A percentile compares a stretch with the other conserved stretches of the same genome.
Conservation (phyloP, 2,888 invertebrate genomes). For the Platypus cylindrus region DNA sequence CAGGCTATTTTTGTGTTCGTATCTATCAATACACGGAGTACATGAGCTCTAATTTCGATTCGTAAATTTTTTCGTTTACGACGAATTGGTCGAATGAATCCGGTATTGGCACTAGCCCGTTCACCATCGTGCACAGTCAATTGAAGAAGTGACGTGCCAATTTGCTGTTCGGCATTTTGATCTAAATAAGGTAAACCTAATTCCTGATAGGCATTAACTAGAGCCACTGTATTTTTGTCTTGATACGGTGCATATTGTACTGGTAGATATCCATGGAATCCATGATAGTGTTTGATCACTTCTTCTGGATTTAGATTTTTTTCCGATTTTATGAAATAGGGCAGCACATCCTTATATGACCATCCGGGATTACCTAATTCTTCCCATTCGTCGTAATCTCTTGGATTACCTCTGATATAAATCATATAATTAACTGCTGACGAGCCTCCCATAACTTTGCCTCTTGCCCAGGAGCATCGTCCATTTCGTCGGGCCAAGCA, state of each 20-base stretch:
- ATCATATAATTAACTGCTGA: slow-evolving; percentile 55
- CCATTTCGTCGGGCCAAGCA: slow-evolving; percentile 46
- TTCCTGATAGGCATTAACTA: slow-evolving; percentile 49
- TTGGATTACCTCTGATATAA: slow-evolving; percentile 46
- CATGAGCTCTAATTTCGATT: slow-evolving; percentile 41
- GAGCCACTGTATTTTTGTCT: slow-evolving; percentile 43
- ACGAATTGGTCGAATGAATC: slow-evolving; percentile 55
- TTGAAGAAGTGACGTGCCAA: slow-evolving; percentile 50
- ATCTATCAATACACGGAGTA: slow-evolving; percentile 47
- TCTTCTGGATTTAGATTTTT: slow-evolving; percentile 45
- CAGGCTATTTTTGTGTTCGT: slow-evolving; percentile 37
- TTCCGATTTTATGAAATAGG: slow-evolving; percentile 58
- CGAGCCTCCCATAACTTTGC: slow-evolving; percentile 55
- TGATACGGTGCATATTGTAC: slow-evolving; percentile 52
- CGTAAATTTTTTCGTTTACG: slow-evolving; percentile 39
- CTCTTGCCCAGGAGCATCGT: slow-evolving; percentile 48
- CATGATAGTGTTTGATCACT: slow-evolving; percentile 44
- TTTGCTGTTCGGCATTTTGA: slow-evolving; percentile 43
- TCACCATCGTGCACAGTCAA: slow-evolving; percentile 48
- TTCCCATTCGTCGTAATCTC: slow-evolving; percentile 55
- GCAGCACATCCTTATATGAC: slow-evolving; percentile 50
- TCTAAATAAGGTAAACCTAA: slow-evolving; percentile 46
- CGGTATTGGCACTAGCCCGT: slow-evolving; percentile 48
- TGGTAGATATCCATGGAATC: slow-evolving; percentile 47
- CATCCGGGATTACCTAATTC: slow-evolving; percentile 48